phyloP scores from a whole-genome alignment of 2,888 invertebrate genomes.

The Philonicus albiceps region DNA sequence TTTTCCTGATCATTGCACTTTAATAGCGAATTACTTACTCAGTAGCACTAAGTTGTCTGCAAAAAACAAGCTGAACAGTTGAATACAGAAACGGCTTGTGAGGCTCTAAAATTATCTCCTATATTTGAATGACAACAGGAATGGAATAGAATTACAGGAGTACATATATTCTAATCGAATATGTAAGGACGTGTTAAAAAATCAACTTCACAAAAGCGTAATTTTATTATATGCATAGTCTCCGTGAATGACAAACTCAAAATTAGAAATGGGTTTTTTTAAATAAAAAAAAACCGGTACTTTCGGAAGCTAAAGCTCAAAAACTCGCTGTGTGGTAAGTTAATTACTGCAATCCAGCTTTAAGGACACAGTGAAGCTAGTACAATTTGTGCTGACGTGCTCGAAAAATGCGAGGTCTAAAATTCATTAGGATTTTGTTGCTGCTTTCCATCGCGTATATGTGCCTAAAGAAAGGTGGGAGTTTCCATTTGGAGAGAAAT shows the following conservation, averaged over 20 bases:
- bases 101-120: neutral
- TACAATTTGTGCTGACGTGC: neutral
- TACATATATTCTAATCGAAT: neutral
- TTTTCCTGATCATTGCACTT: conserved; percentile 49
- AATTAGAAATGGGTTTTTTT: neutral
- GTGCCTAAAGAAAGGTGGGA: neutral
- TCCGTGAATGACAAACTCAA: neutral
- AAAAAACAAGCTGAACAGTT: conserved; percentile 29
- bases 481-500: neutral
- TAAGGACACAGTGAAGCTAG: neutral
- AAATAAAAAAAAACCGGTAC: neutral
- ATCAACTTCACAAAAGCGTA: neutral
- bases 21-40: conserved; percentile 48
- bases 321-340: neutral
- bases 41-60: conserved; percentile 41
- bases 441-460: neutral
- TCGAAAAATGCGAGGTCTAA: neutral
- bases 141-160: neutral
- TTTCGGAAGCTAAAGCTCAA: neutral
- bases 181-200: neutral
- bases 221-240: neutral
- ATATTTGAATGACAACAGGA: neutral
- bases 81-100: neutral
- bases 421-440: neutral
- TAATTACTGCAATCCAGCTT: neutral